Conservation (phyloP, 2,797 vertebrate genomes). For the Champsocephalus esox region DNA sequence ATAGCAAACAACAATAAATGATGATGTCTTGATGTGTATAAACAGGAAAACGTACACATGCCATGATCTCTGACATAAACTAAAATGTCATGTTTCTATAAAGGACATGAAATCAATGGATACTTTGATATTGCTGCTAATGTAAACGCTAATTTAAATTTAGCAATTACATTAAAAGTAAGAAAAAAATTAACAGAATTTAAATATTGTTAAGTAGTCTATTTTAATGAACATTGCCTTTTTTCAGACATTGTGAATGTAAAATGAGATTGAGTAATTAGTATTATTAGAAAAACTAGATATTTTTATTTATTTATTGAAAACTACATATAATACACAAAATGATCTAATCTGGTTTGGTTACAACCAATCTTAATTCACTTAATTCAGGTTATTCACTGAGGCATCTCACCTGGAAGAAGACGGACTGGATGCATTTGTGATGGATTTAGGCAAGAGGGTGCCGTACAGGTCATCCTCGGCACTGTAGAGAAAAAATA, state of each 20-base stretch:
- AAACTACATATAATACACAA: not conserved
- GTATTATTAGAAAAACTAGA: not conserved
- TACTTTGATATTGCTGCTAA: not conserved
- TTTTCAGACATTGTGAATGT: not conserved
- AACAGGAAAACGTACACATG: not conserved
- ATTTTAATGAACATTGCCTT: not conserved
- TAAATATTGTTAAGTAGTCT: not conserved
- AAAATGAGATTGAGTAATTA: not conserved
- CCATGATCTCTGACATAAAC: not conserved
- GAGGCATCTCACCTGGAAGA: slow-evolving; percentile 63
- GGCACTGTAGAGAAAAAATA: slow-evolving; percentile 48
- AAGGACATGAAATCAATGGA: not conserved
- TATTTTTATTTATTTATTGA: too few relatives aligned
- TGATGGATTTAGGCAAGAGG: slow-evolving; percentile 62
- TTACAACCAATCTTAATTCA: not conserved
- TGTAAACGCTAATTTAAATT: not conserved
- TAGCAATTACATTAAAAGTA: too few relatives aligned
- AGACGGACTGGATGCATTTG: slow-evolving; percentile 18
- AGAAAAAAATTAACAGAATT: not conserved
- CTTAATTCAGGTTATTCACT: not conserved
- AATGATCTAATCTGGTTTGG: not conserved
- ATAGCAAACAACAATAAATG: too few relatives aligned
- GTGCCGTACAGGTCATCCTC: slow-evolving; percentile 67
- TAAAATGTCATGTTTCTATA: not conserved
- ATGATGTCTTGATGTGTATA: not conserved